Evolutionary conservation across 1,140 invertebrate genomes (phyloP).

Genomic region (Drosophila subobscura): DNA sequence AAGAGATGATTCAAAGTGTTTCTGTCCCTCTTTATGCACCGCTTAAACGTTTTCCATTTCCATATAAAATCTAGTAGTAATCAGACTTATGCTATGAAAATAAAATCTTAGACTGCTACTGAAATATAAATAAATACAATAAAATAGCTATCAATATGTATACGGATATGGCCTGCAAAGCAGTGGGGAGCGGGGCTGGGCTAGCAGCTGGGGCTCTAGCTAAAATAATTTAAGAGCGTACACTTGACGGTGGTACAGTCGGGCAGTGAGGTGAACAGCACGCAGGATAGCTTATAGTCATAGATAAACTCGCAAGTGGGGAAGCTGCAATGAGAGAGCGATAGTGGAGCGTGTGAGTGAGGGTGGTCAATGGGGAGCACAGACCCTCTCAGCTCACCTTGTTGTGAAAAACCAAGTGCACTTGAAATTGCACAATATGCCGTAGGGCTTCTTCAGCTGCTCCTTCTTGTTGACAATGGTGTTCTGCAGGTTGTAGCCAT

Average conservation of each 20-base stretch:
- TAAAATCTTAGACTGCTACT: constrained; percentile 22
- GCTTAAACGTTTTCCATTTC: constrained; percentile 11
- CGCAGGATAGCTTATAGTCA: constrained; percentile 82
- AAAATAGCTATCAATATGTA: constrained; percentile 38
- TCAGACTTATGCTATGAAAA: constrained; percentile 58
- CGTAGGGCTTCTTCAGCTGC: constrained; percentile 82
- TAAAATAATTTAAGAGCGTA: constrained; percentile 79
- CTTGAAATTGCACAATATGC: constrained; percentile 81
- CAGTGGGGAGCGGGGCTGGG: no score
- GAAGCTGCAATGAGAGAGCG: constrained; percentile 45
- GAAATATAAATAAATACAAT: constrained; percentile 20
- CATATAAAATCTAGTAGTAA: constrained; percentile 60
- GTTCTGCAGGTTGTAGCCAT: constrained; percentile 82
- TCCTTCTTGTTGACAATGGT: constrained; percentile 81
- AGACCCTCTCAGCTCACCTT: constrained; percentile 42
- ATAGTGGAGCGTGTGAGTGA: background rate
- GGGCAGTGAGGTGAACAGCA: constrained; percentile 83
- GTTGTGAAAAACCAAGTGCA: constrained; percentile 83
- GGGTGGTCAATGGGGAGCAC: no score
- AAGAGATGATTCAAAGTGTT: no score
- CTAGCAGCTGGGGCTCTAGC: constrained; percentile 28
- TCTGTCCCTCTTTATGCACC: no score
- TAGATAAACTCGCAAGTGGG: constrained; percentile 82
- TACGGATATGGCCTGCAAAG: background rate
- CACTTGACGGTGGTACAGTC: constrained; percentile 81